Evolutionary conservation across 23 tunicate species (phyloP), one percentile per base, ranked within the genome.

Genomic region (Styela clava): DNA sequence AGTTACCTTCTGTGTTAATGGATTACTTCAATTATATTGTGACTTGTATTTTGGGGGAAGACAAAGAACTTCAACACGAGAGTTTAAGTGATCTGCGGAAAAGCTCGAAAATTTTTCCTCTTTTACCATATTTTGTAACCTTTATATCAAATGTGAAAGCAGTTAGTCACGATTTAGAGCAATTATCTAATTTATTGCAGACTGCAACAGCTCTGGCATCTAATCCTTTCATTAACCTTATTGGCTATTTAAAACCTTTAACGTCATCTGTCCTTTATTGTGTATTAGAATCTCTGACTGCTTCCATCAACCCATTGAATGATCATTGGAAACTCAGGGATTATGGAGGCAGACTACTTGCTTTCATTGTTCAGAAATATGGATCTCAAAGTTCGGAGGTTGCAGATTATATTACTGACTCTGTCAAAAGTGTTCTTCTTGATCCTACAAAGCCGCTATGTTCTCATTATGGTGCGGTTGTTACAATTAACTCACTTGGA

Each of bases 271-370:
- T 86, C 1, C 68, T 83, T 70, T 91, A 86, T 35, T 91, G 97
- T 74, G 97, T 91, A 2, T 33, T 86, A 34, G 91, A 86, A 74
- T 88, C 97, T 3, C 74, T 86, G 12, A 85, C 97, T 24, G 97
- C 97, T 16, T 91, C 97, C 33, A 91, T 91, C 2, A 91, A 86
- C 64, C 91, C 91, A 0, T 27, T 84, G 34, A 91, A 91, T 74
- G 97, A 91, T 65, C 97, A 91, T 62, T 91, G 97, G 97, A 35
- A 74, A 25, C 64, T 91, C 5, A 73, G 97, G 31, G 91, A 91
- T 61, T 91, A 86, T 74, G 97, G 91, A 3, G 88, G 89, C 18
- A 22, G 83, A 3, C 18, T 91, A 19, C 32, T 84, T 30, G 81
- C 97, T 32, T 37, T 81, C 36, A 69, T 91, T 0, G 61, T 84